These are phyloP conservation scores for Macrobrachium rosenbergii DNA, from an alignment of 1,140 invertebrate genomes.

Conservation along the genomic window DNA sequence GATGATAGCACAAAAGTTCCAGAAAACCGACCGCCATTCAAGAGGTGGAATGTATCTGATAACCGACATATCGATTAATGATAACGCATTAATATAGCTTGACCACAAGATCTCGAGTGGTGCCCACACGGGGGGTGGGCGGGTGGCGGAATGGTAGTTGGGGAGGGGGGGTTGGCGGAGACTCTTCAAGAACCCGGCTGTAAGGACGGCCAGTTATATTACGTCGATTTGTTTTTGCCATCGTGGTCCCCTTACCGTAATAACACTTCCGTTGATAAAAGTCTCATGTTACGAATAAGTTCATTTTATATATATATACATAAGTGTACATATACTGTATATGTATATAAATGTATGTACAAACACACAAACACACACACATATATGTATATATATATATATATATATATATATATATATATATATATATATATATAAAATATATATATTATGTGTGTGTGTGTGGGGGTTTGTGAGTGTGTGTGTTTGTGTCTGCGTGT, in stretches of 20 bases:
- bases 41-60: conserved; percentile 1
- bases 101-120: too few species aligned
- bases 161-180: too few species aligned
- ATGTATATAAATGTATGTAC: neutral
- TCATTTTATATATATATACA: neutral
- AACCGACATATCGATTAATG: neutral
- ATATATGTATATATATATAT: neutral
- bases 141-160: too few species aligned
- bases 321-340: neutral
- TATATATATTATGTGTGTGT: too few species aligned
- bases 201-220: neutral
- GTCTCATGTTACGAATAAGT: too few species aligned
- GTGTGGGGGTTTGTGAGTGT: too few species aligned
- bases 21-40: neutral
- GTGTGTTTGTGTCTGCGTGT: too few species aligned
- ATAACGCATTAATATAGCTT: neutral
- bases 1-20: too few species aligned
- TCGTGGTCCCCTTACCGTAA: too few species aligned
- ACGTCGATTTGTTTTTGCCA: too few species aligned
- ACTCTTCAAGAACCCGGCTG: too few species aligned
- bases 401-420: neutral
- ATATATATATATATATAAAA: conserved; percentile 2
- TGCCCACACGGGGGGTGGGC: neutral
- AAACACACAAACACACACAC: neutral
- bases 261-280: too few species aligned